Conservation (phyloP, 2,888 invertebrate species). For the Elmis aenea region DNA sequence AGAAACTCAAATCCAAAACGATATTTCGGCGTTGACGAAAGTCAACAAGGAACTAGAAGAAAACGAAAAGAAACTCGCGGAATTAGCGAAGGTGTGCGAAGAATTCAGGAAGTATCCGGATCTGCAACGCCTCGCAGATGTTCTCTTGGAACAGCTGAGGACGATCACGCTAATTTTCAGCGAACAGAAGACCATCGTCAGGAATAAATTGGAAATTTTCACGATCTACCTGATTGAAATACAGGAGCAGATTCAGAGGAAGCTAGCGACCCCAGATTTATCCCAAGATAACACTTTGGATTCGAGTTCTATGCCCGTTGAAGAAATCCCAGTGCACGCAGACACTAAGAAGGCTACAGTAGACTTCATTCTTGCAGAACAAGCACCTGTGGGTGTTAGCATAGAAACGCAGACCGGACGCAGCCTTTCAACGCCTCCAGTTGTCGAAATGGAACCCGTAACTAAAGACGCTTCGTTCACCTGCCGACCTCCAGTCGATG, state of each 20-base stretch:
- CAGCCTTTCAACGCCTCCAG: constrained; percentile 49
- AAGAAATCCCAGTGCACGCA: constrained; percentile 48
- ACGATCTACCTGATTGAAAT: constrained; percentile 46
- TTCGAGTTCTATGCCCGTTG: constrained; percentile 68
- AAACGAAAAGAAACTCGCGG: constrained; percentile 48
- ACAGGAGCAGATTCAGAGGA: constrained; percentile 33
- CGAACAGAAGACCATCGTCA: constrained; percentile 54
- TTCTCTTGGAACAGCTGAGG: constrained; percentile 54
- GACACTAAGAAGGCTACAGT: constrained; percentile 27
- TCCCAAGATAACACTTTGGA: constrained; percentile 60
- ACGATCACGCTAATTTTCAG: constrained; percentile 54
- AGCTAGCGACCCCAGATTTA: constrained; percentile 44
- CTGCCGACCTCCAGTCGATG: constrained; percentile 53
- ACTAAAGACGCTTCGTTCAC: constrained; percentile 52
- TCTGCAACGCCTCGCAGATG: constrained; percentile 46
- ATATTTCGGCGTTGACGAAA: constrained; percentile 37
- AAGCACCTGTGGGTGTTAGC: constrained; percentile 34
- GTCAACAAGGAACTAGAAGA: constrained; percentile 43
- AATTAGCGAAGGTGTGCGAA: constrained; percentile 48
- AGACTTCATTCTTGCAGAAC: constrained; percentile 27
- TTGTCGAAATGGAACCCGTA: constrained; percentile 25
- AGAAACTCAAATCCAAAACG: constrained; percentile 35
- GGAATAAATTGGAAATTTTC: constrained; percentile 54
- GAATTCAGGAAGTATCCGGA: constrained; percentile 49
- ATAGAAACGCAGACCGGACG: constrained; percentile 67